Conservation (phyloP, 23 tunicate genomes). For the Halocynthia aurantium region DNA sequence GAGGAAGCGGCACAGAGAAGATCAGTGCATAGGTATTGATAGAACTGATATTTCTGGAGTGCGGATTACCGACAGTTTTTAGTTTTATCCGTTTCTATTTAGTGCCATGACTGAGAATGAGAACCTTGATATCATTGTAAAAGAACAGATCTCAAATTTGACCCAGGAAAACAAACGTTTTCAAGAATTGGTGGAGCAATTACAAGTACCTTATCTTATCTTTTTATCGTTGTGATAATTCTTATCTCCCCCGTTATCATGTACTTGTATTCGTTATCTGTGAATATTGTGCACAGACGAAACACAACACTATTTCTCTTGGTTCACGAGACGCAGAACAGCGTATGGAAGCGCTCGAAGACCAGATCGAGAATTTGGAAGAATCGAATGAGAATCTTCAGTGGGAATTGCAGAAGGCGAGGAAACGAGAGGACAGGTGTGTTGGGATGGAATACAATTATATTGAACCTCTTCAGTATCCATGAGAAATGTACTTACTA, state of each 20-base stretch:
- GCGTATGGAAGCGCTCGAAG: slow-evolving; percentile 56
- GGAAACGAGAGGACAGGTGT: slow-evolving; percentile 76
- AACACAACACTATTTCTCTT: slow-evolving; percentile 51
- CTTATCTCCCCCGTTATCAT: too few species aligned
- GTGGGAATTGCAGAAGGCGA: slow-evolving; percentile 89
- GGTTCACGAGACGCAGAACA: slow-evolving; percentile 47
- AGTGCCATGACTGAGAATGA: slow-evolving; percentile 52
- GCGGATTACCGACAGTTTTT: too few species aligned
- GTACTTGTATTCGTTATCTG: not conserved
- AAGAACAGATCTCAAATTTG: slow-evolving; percentile 24
- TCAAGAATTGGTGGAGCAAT: slow-evolving; percentile 48
- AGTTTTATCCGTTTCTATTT: not conserved
- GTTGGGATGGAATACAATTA: not conserved
- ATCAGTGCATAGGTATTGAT: not conserved
- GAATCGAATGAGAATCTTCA: slow-evolving; percentile 70
- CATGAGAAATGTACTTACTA: not conserved
- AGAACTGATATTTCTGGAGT: too few species aligned
- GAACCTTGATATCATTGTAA: slow-evolving; percentile 38
- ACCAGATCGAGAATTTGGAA: slow-evolving; percentile 70
- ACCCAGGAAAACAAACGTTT: slow-evolving; percentile 45
- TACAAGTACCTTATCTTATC: slow-evolving; percentile 30
- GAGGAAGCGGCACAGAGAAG: slow-evolving; percentile 7
- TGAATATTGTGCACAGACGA: slow-evolving; percentile 19
- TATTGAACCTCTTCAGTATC: not conserved
- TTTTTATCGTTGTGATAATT: too few species aligned